Base-by-base conservation (phyloP, 2,797 vertebrate genomes). In the Chloroceryle inda region DNA sequence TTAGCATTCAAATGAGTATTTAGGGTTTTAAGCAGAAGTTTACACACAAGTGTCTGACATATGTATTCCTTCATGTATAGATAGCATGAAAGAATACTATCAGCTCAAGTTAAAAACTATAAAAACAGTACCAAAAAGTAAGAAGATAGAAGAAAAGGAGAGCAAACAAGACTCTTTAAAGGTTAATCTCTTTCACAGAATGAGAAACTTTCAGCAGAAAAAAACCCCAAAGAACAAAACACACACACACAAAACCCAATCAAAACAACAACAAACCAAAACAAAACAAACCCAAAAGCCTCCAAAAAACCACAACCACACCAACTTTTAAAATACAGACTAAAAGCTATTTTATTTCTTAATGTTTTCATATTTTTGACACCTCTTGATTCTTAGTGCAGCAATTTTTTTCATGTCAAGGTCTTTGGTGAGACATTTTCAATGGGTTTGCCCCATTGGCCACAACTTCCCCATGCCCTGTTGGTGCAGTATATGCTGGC, bases 11-110 rank as follows among this genome's bases (percentile, higher is more conserved):
- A 88, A 94, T 10, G 33, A 90, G 61, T 61, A 94, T 76, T 92
- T 95, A 88, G 59, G n/a, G 19, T 55, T 96, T 97, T 95, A 95
- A 96, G 72, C 58, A 86, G 88, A 82, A 94, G 88, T 96, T 96
- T 91, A 74, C 72, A 78, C 59, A 88, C 77, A 96, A 93, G 62
- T 74, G 85, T 69, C 73, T 92, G 85, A 92, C 67, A 77, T 87
- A 95, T 61, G 44, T 49, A 92, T 67, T 84, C 63, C 16, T 85
- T 86, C 86, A 69, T 68, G 42, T 45, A 50, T 38, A 47, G 61
- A 8, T 81, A 3, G 1, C 27, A 84, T 17, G 47, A 90, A 74
- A 88, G 31, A 88, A 81, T 7, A 42, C 40, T 81, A 88, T 63
- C 42, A 44, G 37, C 33, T 84, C 8, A 5, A 72, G 55, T 58